A percentile compares a stretch with the other conserved stretches of the same genome.
Conservation (phyloP, 1,140 invertebrate species). For the Ooceraea biroi region DNA sequence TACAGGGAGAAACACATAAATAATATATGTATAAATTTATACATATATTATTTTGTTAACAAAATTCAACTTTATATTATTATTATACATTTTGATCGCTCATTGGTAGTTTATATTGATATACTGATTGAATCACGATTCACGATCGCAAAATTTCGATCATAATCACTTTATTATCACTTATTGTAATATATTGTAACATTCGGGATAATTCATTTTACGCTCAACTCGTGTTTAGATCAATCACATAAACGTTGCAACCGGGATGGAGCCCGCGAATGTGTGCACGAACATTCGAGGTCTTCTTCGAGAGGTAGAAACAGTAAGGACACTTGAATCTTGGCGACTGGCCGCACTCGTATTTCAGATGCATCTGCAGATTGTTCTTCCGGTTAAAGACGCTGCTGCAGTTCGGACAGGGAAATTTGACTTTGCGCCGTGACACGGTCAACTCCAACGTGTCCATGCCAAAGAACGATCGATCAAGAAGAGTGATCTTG, state of each 20-base stretch:
- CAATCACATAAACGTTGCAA: conserved; percentile 60
- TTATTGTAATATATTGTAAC: too few species aligned
- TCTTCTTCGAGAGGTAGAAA: conserved; percentile 83
- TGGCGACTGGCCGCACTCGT: conserved; percentile 86
- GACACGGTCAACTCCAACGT: conserved; percentile 20
- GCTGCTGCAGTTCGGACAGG: conserved; percentile 85
- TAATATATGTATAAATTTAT: not conserved
- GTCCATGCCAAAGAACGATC: conserved; percentile 26
- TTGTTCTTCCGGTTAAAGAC: conserved; percentile 86
- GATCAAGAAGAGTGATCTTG: conserved; percentile 48
- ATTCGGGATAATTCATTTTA: not conserved
- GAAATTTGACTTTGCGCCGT: conserved; percentile 70
- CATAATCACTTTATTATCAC: too few species aligned
- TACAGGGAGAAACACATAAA: too few species aligned
- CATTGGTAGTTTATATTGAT: too few species aligned
- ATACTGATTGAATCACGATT: too few species aligned
- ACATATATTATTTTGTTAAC: too few species aligned
- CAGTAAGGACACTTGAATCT: conserved; percentile 87
- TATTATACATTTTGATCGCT: too few species aligned
- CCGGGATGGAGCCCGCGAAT: conserved; percentile 75
- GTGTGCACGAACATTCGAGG: conserved; percentile 83
- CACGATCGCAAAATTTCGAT: too few species aligned
- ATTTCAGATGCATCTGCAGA: conserved; percentile 85
- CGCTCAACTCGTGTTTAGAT: conserved; percentile 49
- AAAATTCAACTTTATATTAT: too few species aligned